These are phyloP conservation scores for Lepisosteus osseus DNA, from an alignment of 2,113 vertebrate genomes.

Conservation along the genomic window DNA sequence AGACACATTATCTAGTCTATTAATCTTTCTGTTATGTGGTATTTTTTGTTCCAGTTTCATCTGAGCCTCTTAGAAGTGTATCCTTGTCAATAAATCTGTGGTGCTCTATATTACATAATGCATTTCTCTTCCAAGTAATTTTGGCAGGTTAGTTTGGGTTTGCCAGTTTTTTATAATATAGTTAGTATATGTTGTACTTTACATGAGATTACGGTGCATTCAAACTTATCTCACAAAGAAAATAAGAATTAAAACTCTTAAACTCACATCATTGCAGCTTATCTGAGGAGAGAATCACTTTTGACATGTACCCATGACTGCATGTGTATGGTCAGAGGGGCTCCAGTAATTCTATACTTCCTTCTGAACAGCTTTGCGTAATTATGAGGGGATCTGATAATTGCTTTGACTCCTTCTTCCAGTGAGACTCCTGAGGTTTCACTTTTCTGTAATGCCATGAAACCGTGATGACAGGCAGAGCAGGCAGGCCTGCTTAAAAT, in stretches of 20 bases:
- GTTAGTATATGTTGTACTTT: too few relatives aligned
- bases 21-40: too few relatives aligned
- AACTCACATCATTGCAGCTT: background rate
- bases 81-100: too few relatives aligned
- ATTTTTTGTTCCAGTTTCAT: too few relatives aligned
- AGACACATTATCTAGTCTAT: too few relatives aligned
- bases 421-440: background rate
- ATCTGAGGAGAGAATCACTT: background rate
- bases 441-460: background rate
- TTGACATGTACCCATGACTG: slow-evolving; percentile 1
- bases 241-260: background rate
- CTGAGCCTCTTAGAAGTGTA: too few relatives aligned
- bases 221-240: background rate
- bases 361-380: background rate
- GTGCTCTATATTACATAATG: too few relatives aligned
- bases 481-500: background rate
- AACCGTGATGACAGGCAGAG: background rate
- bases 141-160: too few relatives aligned
- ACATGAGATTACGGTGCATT: background rate
- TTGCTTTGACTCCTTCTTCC: background rate
- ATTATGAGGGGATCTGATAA: background rate
- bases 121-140: too few relatives aligned
- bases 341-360: background rate
- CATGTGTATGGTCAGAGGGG: background rate
- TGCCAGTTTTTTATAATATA: too few relatives aligned